phyloP scores from a whole-genome alignment of 2,113 vertebrate genomes.

The Neopipo cinnamomea region DNA sequence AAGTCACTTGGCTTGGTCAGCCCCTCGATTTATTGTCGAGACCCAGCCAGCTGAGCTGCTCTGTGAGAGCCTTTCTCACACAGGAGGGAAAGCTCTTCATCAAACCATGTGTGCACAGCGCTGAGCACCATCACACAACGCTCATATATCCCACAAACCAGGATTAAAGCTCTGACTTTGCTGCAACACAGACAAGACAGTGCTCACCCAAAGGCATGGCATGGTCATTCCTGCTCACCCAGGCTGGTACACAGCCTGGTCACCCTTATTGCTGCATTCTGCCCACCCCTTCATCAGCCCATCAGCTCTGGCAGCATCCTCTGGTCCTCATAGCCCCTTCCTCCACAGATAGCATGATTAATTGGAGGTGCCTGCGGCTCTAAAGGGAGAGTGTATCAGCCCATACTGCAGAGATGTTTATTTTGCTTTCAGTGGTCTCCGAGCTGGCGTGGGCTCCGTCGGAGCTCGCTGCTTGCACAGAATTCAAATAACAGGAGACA shows the following conservation, averaged over 20 bases:
- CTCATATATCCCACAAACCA: background rate
- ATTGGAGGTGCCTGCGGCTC: conserved; percentile 29
- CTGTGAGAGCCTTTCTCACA: background rate
- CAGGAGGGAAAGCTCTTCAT: background rate
- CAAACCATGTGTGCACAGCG: background rate
- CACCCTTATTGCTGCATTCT: background rate
- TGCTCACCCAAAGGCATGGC: background rate
- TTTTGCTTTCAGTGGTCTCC: conserved; percentile 41
- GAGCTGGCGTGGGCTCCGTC: background rate
- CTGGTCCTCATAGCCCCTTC: background rate
- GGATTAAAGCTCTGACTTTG: background rate
- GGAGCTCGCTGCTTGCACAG: background rate
- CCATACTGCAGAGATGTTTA: conserved; percentile 39
- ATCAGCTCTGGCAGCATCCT: background rate
- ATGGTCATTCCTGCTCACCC: fast-evolving
- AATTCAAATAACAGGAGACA: conserved; percentile 7
- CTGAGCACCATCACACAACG: background rate
- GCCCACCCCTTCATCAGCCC: background rate
- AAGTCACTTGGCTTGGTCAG: conserved; percentile 8
- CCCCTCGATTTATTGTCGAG: background rate
- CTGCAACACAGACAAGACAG: background rate
- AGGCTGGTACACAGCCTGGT: background rate
- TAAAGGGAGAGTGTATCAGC: background rate
- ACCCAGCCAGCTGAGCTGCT: background rate
- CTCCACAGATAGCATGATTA: conserved; percentile 29